Evolutionary conservation across 92 coral and sea anemone species (phyloP).

Genomic region (Metridium senile): DNA sequence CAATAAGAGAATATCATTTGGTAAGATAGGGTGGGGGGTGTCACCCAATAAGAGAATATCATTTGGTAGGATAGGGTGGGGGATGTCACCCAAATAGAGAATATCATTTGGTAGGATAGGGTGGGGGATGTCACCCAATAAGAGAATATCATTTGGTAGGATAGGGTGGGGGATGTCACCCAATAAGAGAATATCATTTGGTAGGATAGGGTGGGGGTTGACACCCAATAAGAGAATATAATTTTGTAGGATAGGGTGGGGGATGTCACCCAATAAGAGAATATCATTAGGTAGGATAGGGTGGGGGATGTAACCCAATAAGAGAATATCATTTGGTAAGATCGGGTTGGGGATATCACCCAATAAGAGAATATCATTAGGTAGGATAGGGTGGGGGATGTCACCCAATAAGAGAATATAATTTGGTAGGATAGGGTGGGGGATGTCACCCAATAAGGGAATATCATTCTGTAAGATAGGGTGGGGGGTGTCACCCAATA

Average conservation of each 20-base stretch:
- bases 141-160: no score
- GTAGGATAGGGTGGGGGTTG: no score
- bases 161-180: slow-evolving; percentile 66
- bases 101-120: slow-evolving; percentile 73
- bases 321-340: no score
- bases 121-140: slow-evolving; percentile 50
- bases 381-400: slow-evolving; percentile 61
- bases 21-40: slow-evolving; percentile 61
- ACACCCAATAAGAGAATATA: no score
- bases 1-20: no score
- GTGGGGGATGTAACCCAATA: slow-evolving; percentile 49
- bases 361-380: no score
- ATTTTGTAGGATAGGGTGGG: no score
- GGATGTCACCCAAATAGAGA: slow-evolving; percentile 50
- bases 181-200: no score
- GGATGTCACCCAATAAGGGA: slow-evolving; percentile 51
- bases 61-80: slow-evolving; percentile 68
- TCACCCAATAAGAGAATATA: slow-evolving; percentile 61
- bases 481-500: slow-evolving; percentile 50
- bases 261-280: slow-evolving; percentile 51
- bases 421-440: slow-evolving; percentile 67
- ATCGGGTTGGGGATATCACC: no score
- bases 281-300: slow-evolving; percentile 73
- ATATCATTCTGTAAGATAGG: no score
- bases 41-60: no score